Base-by-base conservation (phyloP, 2,888 invertebrate genomes). In the Meteorus colon region DNA sequence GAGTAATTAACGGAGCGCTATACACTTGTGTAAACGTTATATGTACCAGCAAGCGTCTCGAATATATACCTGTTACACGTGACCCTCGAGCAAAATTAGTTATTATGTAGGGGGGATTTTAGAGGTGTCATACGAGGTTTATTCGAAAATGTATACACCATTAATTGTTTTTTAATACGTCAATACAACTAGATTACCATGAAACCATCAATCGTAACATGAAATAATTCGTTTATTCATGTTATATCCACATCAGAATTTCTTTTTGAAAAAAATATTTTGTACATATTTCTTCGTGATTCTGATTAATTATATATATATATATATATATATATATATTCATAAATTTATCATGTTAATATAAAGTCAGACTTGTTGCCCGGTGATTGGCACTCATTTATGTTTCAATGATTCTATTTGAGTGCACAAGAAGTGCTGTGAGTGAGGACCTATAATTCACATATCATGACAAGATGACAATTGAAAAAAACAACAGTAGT, bases 11-110 rank as follows among this genome's bases (percentile, higher is more conserved):
- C 82, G 78, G 76, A 80, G 76, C 79, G 81, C 75, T 76, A 80
- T 80, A 83, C 86, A 86, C 86, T 86, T 86, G 86, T 85, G 85
- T 81, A 86, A 86, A 86, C 81, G 27, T 65, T 63, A 70, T 59
- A 71, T 66, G 66, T 67, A 3, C 14, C 60, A 60, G 16, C 34
- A 19, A 60, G 62, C 55, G 65, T 71, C 48, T 34, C 60, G 67
- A 62, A 16, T 73, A 55, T 55, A 55, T 55, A 76, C 55, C 73
- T 76, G 76, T 73, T 75, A 71, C 59, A 68, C 68, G 68, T 73
- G 73, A 73, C 68, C 72, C 68, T 48, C 65, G 34, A 41, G 59
- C 55, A 31, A 48, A 74, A 41, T 31, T 66, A 62, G 63, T 51
- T 68, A 66, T 68, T 48, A 27, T 41, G 24, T 55, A 19, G 19